phyloP scores from a whole-genome alignment of 1,140 invertebrate species.

The Rhyacophila brunnea region DNA sequence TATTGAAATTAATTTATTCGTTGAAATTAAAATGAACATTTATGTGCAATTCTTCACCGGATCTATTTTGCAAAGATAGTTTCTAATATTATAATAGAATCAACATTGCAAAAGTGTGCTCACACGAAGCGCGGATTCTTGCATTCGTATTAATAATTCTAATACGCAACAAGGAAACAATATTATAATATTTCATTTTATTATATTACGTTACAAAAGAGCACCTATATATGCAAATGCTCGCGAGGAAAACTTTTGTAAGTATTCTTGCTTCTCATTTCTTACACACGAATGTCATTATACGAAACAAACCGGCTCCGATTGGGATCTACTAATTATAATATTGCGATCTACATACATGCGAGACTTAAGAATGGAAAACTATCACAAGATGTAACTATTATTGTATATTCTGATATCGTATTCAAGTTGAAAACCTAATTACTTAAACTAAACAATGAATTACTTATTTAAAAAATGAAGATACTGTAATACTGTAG shows the following conservation, averaged over 20 bases:
- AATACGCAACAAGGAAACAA: background rate
- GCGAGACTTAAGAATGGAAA: conserved; percentile 6
- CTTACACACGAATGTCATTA: conserved; percentile 15
- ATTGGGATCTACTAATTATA: conserved; percentile 34
- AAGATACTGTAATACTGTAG: too few species aligned
- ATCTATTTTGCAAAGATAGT: too few species aligned
- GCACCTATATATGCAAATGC: conserved; percentile 11
- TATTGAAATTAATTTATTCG: too few species aligned
- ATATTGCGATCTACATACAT: conserved; percentile 23
- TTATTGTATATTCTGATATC: too few species aligned
- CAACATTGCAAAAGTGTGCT: too few species aligned
- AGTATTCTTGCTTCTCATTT: conserved; percentile 3
- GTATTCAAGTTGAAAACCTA: too few species aligned
- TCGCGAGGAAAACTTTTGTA: background rate
- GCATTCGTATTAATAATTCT: background rate
- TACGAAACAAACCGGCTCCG: conserved; percentile 29
- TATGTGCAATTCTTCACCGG: too few species aligned
- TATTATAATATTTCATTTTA: background rate
- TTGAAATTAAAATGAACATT: too few species aligned
- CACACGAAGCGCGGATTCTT: background rate
- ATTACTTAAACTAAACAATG: too few species aligned
- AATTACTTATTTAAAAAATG: too few species aligned
- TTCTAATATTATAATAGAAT: too few species aligned
- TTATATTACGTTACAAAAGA: background rate
- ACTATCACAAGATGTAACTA: background rate